Conservation (phyloP, 2,113 vertebrate genomes). For the Baryphthengus martii region DNA sequence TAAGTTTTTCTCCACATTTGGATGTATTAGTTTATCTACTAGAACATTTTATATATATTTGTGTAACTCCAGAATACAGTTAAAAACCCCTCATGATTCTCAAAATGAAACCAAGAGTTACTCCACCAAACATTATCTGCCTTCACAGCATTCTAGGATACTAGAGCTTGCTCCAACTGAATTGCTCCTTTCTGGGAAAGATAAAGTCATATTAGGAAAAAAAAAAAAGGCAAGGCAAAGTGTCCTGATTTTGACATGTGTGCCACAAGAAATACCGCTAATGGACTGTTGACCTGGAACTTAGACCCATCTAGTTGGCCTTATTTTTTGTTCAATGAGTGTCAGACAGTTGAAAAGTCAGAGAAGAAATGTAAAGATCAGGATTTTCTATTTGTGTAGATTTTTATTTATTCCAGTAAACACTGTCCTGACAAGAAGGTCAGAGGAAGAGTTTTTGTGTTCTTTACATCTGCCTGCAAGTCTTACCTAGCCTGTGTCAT, state of each 20-base stretch:
- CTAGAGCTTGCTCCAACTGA: not conserved
- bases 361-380: not conserved
- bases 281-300: not conserved
- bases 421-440: not conserved
- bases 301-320: not conserved
- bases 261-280: not conserved
- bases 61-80: not conserved
- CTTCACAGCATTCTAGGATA: not conserved
- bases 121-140: not conserved
- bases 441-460: not conserved
- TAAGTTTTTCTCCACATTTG: not conserved
- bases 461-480: not conserved
- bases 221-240: not conserved
- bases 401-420: not conserved
- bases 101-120: not conserved
- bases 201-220: not conserved
- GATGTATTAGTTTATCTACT: not conserved
- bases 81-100: not conserved
- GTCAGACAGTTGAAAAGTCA: not conserved
- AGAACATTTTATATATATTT: not conserved
- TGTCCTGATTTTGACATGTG: not conserved
- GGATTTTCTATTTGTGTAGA: not conserved
- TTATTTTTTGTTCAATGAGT: not conserved
- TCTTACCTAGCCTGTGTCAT: not conserved
- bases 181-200: not conserved